Conservation (phyloP, 2,888 invertebrate species). For the Chloromyia formosa region DNA sequence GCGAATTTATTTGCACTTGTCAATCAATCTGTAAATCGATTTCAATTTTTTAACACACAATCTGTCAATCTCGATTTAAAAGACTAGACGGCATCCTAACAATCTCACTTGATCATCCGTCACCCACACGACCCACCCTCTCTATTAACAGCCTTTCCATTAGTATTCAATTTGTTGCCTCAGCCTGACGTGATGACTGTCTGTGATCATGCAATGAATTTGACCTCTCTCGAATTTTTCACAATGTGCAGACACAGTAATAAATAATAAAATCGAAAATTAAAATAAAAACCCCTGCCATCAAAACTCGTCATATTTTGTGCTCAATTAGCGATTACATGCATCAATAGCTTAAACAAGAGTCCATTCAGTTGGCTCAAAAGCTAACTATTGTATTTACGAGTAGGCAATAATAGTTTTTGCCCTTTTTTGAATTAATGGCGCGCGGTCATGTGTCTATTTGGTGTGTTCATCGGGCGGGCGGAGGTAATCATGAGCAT, state of each 20-base stretch:
- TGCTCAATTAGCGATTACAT: constrained; percentile 35
- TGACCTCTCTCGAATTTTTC: constrained; percentile 10
- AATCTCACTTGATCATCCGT: too few relatives aligned
- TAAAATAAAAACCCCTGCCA: background rate
- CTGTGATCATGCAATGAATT: constrained; percentile 19
- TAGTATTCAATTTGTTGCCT: background rate
- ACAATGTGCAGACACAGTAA: too few relatives aligned
- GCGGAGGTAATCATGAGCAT: background rate
- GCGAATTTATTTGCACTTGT: too few relatives aligned
- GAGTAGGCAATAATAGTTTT: too few relatives aligned
- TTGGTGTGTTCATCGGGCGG: too few relatives aligned
- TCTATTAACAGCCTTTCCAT: background rate
- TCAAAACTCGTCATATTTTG: constrained; percentile 19
- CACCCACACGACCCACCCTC: background rate
- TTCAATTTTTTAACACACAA: background rate
- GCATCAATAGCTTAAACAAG: constrained; percentile 22
- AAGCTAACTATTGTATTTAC: too few relatives aligned
- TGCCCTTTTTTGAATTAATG: too few relatives aligned
- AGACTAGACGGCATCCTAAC: background rate
- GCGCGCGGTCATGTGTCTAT: too few relatives aligned
- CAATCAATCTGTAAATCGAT: too few relatives aligned
- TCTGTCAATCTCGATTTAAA: background rate
- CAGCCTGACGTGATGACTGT: background rate
- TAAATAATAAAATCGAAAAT: too few relatives aligned
- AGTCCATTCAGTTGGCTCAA: background rate